Evolutionary conservation across 2,113 vertebrate genomes (phyloP).

Genomic region (Podarcis cretensis): DNA sequence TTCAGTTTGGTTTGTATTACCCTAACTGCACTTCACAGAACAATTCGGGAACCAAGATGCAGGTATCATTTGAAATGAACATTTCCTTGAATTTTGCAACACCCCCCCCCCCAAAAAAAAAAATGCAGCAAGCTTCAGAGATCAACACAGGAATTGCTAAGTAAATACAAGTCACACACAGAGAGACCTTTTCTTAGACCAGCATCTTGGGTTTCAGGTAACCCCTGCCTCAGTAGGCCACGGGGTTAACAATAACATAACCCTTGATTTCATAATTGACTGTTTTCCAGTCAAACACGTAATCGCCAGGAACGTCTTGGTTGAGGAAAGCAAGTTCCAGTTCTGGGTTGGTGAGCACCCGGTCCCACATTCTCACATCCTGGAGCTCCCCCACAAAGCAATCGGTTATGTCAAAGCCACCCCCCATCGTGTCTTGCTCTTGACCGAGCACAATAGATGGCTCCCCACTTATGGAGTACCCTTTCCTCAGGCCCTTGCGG

Average conservation of each 20-base stretch:
- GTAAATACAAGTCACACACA: not conserved
- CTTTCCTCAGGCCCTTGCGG: conserved; percentile 2
- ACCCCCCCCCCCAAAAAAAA: no score
- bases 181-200: not conserved
- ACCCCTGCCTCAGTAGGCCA: no score
- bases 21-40: no score
- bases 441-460: conserved; percentile 31
- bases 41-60: no score
- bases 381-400: conserved; percentile 30
- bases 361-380: conserved; percentile 30
- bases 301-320: not conserved
- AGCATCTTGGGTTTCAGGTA: no score
- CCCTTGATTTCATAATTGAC: not conserved
- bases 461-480: not conserved
- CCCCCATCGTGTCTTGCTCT: conserved; percentile 7
- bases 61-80: no score
- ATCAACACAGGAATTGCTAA: not conserved
- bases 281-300: not conserved
- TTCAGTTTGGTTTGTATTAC: no score
- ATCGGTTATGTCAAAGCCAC: conserved; percentile 13
- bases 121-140: not conserved
- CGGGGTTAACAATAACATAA: not conserved
- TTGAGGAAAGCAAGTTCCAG: not conserved
- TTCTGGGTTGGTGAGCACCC: not conserved
- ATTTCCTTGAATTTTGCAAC: no score